Evolutionary conservation across 2,888 invertebrate species (phyloP), one percentile per base, ranked within the genome.

Genomic region (Xestia rhomboidea): DNA sequence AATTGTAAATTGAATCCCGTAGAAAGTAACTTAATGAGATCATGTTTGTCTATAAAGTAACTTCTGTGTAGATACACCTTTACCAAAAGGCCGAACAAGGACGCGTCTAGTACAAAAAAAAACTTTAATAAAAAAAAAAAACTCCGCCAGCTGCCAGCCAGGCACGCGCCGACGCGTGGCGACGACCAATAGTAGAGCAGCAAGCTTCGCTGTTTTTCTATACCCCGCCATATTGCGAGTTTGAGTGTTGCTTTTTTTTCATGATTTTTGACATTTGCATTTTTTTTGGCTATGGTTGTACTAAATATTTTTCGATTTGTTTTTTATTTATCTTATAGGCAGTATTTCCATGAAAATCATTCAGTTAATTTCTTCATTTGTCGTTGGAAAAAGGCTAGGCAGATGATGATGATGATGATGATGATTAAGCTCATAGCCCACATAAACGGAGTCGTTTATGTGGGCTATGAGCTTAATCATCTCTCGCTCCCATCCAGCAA

Each of bases 141-240:
- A n/a, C 44, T 21, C 24, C 68, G 62, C 67, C 91, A 91, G 89
- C 90, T 91, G 92, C 87, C 87, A 81, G 77, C 38, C 62, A 88
- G 92, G 89, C 92, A 92, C 92, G 92, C 91, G 92, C 89, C 89
- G 88, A 70, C 89, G 90, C 88, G 87, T 90, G 86, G 75, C 87
- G 41, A 77, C 89, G 83, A 79, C 90, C 88, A 89, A 87, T 89
- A 75, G 82, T 67, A 82, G 63, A 79, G 72, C 81, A 73, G 84
- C 76, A 71, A 44, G 73, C 77, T 79, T 70, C 74, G 66, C 70
- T 51, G 51, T 83, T 72, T n/a, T 85, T 76, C 69, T 68, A 71
- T 76, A 73, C 18, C 2, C 24, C 51, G 77, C 82, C 86, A 83
- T 87, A 83, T 79, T 87, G 87, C 64, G 10, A 72, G 44, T 70